Percentiles rank a stretch among this genome's conserved stretches.
These are phyloP conservation scores for Dreissena rostriformis DNA, from an alignment of 1,140 invertebrate genomes.

Conservation along the genomic window DNA sequence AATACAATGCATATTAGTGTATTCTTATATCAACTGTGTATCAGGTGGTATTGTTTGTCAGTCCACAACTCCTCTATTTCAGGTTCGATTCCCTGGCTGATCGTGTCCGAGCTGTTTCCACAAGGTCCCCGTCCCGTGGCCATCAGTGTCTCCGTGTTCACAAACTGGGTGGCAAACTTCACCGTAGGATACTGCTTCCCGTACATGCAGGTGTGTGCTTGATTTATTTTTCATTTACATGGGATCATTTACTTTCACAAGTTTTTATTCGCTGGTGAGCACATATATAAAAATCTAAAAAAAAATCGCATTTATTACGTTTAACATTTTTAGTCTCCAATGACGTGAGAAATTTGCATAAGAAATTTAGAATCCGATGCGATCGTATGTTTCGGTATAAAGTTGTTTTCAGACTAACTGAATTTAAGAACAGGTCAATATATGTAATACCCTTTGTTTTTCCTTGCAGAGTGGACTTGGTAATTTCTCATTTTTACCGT, in stretches of 20 bases:
- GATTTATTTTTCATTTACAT: no score
- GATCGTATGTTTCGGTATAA: not conserved
- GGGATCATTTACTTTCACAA: no score
- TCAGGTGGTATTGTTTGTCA: no score
- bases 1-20: not conserved
- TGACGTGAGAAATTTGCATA: not conserved
- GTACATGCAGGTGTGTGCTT: conserved; percentile 82
- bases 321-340: not conserved
- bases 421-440: no score
- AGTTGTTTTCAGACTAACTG: not conserved
- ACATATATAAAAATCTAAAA: no score
- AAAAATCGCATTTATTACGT: not conserved
- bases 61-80: conserved; percentile 1
- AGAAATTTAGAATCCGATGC: not conserved
- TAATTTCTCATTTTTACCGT: conserved; percentile 83
- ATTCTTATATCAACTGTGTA: no score
- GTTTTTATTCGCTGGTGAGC: no score
- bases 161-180: conserved; percentile 99
- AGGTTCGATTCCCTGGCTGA: conserved; percentile 94
- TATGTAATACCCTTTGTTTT: conserved; percentile 12
- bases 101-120: conserved; percentile 97
- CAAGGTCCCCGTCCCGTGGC: conserved; percentile 98
- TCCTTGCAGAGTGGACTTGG: conserved; percentile 68
- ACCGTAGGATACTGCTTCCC: conserved; percentile 97
- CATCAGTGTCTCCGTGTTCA: conserved; percentile 98